Evolutionary conservation across 2,888 invertebrate genomes (phyloP), one percentile per base, ranked within the genome.

Genomic region (Mantis religiosa): DNA sequence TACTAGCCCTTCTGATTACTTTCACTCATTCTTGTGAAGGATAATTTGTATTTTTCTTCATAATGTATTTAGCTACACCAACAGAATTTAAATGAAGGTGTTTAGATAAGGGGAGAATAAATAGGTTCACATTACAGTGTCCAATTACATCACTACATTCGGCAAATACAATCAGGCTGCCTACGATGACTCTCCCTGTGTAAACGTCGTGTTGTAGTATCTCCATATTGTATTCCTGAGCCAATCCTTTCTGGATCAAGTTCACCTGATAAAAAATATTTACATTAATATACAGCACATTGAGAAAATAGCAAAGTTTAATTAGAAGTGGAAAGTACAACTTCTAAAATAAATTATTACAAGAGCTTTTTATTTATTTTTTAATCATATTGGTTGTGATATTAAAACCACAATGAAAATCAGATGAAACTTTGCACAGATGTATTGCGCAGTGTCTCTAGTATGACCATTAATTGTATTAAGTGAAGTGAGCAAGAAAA

Each of bases 161-260:
- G 93, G 91, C 95, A 95, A 88, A 94, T 94, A 92, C 95, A 95
- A 89, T 95, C 95, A 2, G 94, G 94, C 30, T 94, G 94, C 89
- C 93, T 92, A 90, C 94, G 92, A 20, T 92, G 90, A 15, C 94
- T 93, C 92, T 89, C 94, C 93, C 90, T 93, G 92, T 90, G 94
- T 93, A 91, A 94, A 93, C 93, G 94, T 93, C 92, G 94, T 93
- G 92, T 94, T 93, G 92, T 95, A 93, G 92, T 95, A 94, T 96
- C 95, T 9, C 96, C 96, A 91, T 95, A 95, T 92, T 96, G 96
- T 90, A 96, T 96, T 4, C 96, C 96, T 82, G 95, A 92, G 6
- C 97, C 97, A 93, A 97, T 97, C 90, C 97, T 94, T 92, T 97
- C 97, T 1, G 97, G 97, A 92, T 97, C 97, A 91, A 97, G 93